phyloP scores from a whole-genome alignment of 2,797 vertebrate genomes.

The Xerus rutilus region DNA sequence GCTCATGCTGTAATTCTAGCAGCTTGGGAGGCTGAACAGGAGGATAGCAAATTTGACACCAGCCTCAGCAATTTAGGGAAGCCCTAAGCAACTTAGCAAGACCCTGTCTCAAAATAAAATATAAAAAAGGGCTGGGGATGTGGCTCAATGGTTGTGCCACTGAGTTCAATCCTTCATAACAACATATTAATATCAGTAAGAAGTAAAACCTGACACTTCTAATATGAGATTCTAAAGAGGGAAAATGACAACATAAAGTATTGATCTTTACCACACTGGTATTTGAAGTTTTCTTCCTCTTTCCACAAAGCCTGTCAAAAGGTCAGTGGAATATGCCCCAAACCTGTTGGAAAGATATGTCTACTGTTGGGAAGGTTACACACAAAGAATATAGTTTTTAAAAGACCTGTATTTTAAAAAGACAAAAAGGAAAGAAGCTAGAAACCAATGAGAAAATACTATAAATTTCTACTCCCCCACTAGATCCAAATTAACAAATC shows the following conservation, averaged over 20 bases:
- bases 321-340: not conserved
- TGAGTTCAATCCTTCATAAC: not conserved
- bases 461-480: not conserved
- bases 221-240: not conserved
- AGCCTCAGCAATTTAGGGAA: too few species aligned
- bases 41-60: too few species aligned
- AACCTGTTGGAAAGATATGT: constrained; percentile 7
- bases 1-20: too few species aligned
- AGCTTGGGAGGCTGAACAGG: too few species aligned
- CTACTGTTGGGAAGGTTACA: not conserved
- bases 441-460: constrained; percentile 7
- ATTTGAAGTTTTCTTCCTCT: not conserved
- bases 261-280: not conserved
- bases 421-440: not conserved
- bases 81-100: too few species aligned
- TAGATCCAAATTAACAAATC: not conserved
- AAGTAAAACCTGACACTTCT: constrained; percentile 32
- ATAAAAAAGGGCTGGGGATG: too few species aligned
- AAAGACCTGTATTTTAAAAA: not conserved
- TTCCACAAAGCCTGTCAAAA: not conserved
- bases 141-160: too few species aligned
- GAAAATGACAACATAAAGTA: not conserved
- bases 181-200: not conserved
- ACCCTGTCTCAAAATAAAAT: too few species aligned
- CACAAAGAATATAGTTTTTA: constrained; percentile 30